Base-by-base conservation (phyloP, 2,888 invertebrate species). In the Sylvicola fuscatus region DNA sequence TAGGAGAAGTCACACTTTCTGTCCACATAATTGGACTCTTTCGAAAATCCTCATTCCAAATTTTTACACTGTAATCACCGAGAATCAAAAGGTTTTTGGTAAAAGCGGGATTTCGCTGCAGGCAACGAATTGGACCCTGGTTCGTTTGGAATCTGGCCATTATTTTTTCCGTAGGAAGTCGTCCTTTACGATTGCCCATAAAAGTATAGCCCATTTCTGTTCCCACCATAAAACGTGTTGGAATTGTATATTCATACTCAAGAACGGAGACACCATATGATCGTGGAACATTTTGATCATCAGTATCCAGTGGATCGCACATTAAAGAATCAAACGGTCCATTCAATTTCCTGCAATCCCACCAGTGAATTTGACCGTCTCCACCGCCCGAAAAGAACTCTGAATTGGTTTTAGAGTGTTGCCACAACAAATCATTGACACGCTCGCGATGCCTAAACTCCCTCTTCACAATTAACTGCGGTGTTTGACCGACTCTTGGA, bases 311-410 rank as follows among this genome's bases (percentile, higher is more conserved):
- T 7, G 78, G 60, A 46, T 79, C 76, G 44, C 81, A 62, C 10
- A 68, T 52, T 13, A 81, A 51, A 38, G 62, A 64, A 46, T 74
- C 72, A 21, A 64, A 50, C 3, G 74, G 72, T 43, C 65, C 58
- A 2, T 62, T 58, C 70, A 79, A 55, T 45, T 76, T 68, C 31
- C 79, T 58, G 5, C 60, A 62, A 54, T 80, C 79, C 79, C 80
- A 80, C 70, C 77, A 78, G 41, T 14, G 32, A 8, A 79, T 72
- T 58, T 81, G 79, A 10, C 93, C 92, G 54, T 95, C 93, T 17
- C 80, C 75, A 0, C 90, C 84, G 0, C 83, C 70, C 0, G 89
- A 84, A 58, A 93, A 90, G 53, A 92, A 92, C 54, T 95, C 93
- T 0, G 83, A 78, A 21, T 89, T 87, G 2, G 82, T 79, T 62